Evolutionary conservation across 1,140 invertebrate genomes (phyloP), one percentile per base, ranked within the genome.

Genomic region (Pseudachorutes palmiensis): DNA sequence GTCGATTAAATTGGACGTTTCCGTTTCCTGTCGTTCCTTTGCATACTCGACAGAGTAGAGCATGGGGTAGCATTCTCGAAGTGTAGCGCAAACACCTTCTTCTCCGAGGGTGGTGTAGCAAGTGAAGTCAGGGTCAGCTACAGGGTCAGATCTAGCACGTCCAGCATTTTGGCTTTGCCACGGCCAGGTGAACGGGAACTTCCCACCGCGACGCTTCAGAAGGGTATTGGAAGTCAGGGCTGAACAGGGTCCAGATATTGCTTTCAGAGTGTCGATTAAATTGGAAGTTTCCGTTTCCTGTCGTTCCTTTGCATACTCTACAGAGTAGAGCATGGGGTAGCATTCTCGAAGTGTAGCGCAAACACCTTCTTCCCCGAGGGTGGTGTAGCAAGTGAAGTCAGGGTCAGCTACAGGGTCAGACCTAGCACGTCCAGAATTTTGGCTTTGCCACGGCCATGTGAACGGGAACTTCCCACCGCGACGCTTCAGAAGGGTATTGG

Each of bases 261-360:
- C 26, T 57, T n/a, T 57, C 24, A 57, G 41, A 45, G 61, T 63
- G 3, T 63, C 41, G 12, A 48, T 48, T 28, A 63, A 36, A 26
- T 41, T 32, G 2, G 30, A 41, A 26, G 41, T 63, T 24, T 63
- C 33, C 9, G 31, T 16, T 3, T 55, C 51, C 24, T 55, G 51
- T 14, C 51, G 12, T 55, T 26, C 33, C 24, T 48, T 48, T 9
- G 12, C 61, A 63, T 3, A 41, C 29, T 28, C 14, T 12, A 29
- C 62, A 2, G 63, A 65, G 29, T 68, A 69, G 19, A 69, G 33
- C 9, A 64, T 58, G 0, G 88, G 88, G 76, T 89, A 90, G 75
- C 89, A 91, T 72, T 86, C 82, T 60, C 83, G 82, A 76, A 90
- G 90, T 24, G 84, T 85, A 5, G 85, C 85, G 75, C 89, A 92